Conservation (phyloP, 2,888 invertebrate genomes). For the Epicampocera succincta region DNA sequence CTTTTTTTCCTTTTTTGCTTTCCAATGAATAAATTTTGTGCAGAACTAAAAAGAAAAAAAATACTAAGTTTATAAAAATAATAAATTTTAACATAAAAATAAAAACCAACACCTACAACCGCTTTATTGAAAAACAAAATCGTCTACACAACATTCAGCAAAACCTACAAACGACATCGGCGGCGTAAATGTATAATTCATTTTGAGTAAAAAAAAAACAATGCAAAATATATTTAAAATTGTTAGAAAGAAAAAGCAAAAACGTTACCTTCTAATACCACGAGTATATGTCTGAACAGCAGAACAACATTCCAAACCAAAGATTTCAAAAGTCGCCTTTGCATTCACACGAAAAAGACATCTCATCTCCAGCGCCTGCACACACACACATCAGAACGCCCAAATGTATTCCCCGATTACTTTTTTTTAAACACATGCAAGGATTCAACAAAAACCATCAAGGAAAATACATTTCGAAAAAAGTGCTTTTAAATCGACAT, state of each 20-base stretch:
- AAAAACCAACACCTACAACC: slow-evolving; percentile 33
- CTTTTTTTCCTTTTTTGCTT: slow-evolving; percentile 35
- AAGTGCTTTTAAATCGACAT: slow-evolving; percentile 50
- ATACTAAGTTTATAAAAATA: slow-evolving; percentile 7
- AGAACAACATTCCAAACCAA: neutral
- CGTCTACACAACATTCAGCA: slow-evolving; percentile 42
- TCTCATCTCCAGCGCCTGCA: neutral
- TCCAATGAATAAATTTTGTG: slow-evolving; percentile 32
- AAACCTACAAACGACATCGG: slow-evolving; percentile 4
- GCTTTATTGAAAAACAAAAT: slow-evolving; percentile 42
- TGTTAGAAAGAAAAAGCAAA: too few species aligned
- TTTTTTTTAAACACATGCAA: slow-evolving; percentile 5
- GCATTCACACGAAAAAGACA: neutral
- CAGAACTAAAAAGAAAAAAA: slow-evolving; percentile 49
- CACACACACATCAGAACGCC: slow-evolving; percentile 7
- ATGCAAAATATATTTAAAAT: too few species aligned
- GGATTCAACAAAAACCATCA: neutral
- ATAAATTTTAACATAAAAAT: slow-evolving; percentile 27
- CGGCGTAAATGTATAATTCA: slow-evolving; percentile 10
- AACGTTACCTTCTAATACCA: too few species aligned
- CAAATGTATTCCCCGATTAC: neutral
- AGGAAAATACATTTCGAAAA: slow-evolving; percentile 8
- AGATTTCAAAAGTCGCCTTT: neutral
- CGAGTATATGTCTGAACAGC: neutral
- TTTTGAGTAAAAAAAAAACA: slow-evolving; percentile 13